Evolutionary conservation across 1,140 invertebrate species (phyloP).

Genomic region (Dinothrombium tinctorium): DNA sequence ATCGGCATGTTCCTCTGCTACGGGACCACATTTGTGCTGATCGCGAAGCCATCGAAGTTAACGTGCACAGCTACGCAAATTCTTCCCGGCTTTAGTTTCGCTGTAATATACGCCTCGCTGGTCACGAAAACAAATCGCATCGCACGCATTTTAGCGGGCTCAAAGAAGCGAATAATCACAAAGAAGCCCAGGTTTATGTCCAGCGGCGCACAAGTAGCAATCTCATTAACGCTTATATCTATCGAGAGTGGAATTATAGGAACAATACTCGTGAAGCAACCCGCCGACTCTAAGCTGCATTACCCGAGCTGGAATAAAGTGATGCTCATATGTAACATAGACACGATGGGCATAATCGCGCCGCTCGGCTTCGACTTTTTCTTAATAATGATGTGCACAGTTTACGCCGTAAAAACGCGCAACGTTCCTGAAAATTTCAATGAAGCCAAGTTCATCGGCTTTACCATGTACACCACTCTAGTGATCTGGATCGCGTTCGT

Average conservation of each 20-base stretch:
- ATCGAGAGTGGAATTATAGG: constrained; percentile 42
- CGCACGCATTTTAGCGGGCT: constrained; percentile 51
- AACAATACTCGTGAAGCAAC: constrained; percentile 40
- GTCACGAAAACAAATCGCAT: constrained; percentile 68
- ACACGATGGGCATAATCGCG: constrained; percentile 35
- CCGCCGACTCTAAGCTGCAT: constrained; percentile 32
- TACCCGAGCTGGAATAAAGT: constrained; percentile 30
- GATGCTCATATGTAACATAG: constrained; percentile 32
- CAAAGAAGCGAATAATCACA: constrained; percentile 51
- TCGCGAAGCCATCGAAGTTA: constrained; percentile 38
- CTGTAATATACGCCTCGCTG: constrained; percentile 56
- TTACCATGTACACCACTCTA: constrained; percentile 66
- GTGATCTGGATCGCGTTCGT: constrained; percentile 73
- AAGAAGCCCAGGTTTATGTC: constrained; percentile 42
- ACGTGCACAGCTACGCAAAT: constrained; percentile 41
- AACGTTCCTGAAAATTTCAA: constrained; percentile 74
- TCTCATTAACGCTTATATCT: constrained; percentile 36
- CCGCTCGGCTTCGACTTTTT: constrained; percentile 55
- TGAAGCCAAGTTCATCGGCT: constrained; percentile 56
- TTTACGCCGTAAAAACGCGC: constrained; percentile 60
- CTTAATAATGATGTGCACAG: constrained; percentile 48
- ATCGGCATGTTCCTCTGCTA: constrained; percentile 32
- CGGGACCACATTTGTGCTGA: constrained; percentile 35
- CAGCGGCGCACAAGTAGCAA: constrained; percentile 35
- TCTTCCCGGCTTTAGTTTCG: constrained; percentile 48